These are phyloP conservation scores for Pseudanteris insignis DNA, from an alignment of 2,888 invertebrate species.

Conservation along the genomic window DNA sequence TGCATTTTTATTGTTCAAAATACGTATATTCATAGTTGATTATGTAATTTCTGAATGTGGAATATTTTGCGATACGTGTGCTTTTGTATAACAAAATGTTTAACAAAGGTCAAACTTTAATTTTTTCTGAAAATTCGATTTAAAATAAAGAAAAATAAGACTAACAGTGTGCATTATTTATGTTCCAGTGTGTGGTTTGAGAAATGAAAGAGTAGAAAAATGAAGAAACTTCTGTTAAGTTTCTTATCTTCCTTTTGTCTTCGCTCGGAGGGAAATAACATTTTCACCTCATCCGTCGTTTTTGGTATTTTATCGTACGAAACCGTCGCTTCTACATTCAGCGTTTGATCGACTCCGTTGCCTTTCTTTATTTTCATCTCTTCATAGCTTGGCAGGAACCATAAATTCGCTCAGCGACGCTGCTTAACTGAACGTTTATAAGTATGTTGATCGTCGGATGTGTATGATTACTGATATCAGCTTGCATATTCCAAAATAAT, in stretches of 20 bases:
- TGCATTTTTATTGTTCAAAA: background rate
- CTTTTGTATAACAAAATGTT: too few relatives aligned
- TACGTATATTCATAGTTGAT: too few relatives aligned
- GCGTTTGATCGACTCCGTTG: constrained; percentile 15
- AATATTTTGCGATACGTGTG: too few relatives aligned
- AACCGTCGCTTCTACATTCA: constrained; percentile 12
- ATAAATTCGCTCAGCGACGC: constrained; percentile 28
- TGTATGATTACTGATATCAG: too few relatives aligned
- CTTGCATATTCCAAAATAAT: too few relatives aligned
- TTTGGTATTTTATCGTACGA: constrained; percentile 23
- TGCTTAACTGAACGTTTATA: constrained; percentile 17
- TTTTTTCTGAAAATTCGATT: too few relatives aligned
- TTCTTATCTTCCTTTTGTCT: constrained; percentile 44
- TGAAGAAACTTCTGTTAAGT: constrained; percentile 25
- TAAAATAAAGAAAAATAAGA: too few relatives aligned
- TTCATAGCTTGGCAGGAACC: constrained; percentile 14
- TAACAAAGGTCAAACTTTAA: too few relatives aligned
- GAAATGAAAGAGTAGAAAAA: too few relatives aligned
- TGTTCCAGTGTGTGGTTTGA: too few relatives aligned
- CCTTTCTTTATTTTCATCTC: constrained; percentile 32
- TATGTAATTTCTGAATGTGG: too few relatives aligned
- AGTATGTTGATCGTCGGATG: constrained; percentile 9
- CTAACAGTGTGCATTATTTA: too few relatives aligned
- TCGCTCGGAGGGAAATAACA: constrained; percentile 26
- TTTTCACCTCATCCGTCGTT: constrained; percentile 36